These are phyloP conservation scores for Hirundichthys speculiger DNA, from an alignment of 2,113 vertebrate genomes.

Conservation along the genomic window DNA sequence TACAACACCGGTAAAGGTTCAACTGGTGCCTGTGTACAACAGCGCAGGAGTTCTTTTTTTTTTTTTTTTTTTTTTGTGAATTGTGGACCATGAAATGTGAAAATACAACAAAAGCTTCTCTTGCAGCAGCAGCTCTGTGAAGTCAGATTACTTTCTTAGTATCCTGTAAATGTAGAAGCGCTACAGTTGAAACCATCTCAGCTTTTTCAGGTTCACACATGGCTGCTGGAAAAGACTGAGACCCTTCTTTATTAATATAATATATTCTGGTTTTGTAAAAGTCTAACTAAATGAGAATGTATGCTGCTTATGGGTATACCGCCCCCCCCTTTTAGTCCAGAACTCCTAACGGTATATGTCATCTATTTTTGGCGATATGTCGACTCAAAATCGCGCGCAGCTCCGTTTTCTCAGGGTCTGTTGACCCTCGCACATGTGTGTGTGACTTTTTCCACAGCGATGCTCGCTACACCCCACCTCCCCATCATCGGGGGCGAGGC, in stretches of 20 bases:
- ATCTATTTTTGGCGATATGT: constrained; percentile 13
- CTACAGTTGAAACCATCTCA: no score
- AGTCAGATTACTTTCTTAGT: no score
- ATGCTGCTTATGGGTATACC: no score
- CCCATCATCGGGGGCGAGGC: constrained; percentile 58
- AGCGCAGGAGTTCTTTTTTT: no score
- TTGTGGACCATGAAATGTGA: not conserved
- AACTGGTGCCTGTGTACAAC: constrained; percentile 20
- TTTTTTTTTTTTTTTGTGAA: no score
- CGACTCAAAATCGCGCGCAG: constrained; percentile 15
- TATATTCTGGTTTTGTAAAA: no score
- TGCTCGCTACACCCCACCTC: constrained; percentile 55
- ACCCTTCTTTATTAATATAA: no score
- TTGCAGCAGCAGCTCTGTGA: no score
- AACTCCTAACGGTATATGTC: constrained; percentile 6
- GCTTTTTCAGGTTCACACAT: no score
- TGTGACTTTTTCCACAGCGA: constrained; percentile 70
- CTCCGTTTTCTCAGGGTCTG: constrained; percentile 67
- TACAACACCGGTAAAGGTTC: constrained; percentile 38
- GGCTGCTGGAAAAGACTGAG: no score
- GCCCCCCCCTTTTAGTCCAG: not conserved
- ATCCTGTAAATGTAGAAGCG: no score
- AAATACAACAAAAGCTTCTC: not conserved
- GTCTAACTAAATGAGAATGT: no score
- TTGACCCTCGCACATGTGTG: constrained; percentile 57